These are phyloP conservation scores for Aptenodytes patagonicus DNA, from an alignment of 2,113 vertebrate species.

Conservation along the genomic window DNA sequence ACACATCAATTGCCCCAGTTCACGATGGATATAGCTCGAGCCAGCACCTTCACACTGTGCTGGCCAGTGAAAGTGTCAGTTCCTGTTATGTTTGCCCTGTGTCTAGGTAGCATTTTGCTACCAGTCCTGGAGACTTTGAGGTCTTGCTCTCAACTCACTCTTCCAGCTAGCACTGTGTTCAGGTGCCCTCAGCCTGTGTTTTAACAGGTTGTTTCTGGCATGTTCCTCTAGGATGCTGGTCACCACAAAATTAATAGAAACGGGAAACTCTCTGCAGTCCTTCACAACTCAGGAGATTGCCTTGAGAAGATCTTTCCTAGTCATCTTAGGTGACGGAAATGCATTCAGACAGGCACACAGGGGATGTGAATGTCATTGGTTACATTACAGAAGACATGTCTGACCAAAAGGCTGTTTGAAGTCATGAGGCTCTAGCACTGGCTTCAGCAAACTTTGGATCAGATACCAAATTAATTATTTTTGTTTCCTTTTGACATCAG, in stretches of 20 bases:
- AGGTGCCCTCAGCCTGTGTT: not conserved
- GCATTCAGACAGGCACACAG: not conserved
- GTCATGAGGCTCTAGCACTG: not conserved
- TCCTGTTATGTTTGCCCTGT: not conserved
- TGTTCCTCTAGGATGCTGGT: not conserved
- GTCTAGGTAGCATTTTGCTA: not conserved
- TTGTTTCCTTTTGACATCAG: slow-evolving; percentile 1
- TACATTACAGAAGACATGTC: not conserved
- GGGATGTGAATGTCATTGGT: fast-evolving
- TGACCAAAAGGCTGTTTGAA: not conserved
- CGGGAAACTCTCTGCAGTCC: not conserved
- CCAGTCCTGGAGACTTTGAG: not conserved
- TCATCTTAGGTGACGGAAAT: not conserved
- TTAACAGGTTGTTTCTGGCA: not conserved
- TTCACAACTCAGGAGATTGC: not conserved
- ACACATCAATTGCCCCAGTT: not conserved
- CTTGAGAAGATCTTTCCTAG: not conserved
- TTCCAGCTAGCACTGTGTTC: not conserved
- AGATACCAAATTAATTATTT: not conserved
- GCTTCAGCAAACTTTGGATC: not conserved
- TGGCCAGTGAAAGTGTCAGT: not conserved
- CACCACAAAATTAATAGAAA: not conserved
- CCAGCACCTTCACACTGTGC: not conserved
- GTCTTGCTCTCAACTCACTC: not conserved
- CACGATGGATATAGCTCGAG: not conserved